Conservation (phyloP, 2,888 invertebrate species). For the Allacma fusca region DNA sequence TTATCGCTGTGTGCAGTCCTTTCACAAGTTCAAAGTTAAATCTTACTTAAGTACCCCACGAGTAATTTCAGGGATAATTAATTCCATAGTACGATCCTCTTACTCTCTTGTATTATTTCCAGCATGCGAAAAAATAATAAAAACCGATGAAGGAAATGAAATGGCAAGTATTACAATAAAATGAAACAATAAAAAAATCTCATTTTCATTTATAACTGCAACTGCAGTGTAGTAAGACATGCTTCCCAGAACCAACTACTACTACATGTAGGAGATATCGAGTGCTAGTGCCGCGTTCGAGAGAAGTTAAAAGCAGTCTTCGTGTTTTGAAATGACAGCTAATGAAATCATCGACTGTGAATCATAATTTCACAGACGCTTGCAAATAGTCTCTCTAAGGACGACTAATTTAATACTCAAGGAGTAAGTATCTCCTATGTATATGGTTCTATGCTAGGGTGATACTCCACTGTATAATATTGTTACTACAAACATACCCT, state of each 20-base stretch:
- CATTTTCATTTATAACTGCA: not conserved
- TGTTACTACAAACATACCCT: too few relatives aligned
- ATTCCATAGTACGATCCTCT: conserved; percentile 18
- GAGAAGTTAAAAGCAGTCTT: too few relatives aligned
- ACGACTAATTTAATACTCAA: not conserved
- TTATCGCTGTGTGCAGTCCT: not conserved
- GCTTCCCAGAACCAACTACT: too few relatives aligned
- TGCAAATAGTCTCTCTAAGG: not conserved
- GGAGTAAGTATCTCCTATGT: not conserved
- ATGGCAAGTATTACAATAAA: not conserved
- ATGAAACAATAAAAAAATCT: not conserved
- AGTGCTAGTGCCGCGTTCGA: too few relatives aligned
- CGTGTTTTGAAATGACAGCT: too few relatives aligned
- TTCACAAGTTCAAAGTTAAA: not conserved
- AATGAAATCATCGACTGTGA: conserved; percentile 8
- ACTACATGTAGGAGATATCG: too few relatives aligned
- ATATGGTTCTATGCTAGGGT: not conserved
- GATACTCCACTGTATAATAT: too few relatives aligned
- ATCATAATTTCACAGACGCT: not conserved
- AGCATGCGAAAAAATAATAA: not conserved
- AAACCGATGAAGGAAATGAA: conserved; percentile 18
- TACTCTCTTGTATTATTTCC: not conserved
- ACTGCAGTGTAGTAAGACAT: too few relatives aligned
- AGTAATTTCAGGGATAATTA: not conserved
- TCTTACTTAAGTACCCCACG: not conserved